Percentiles rank a stretch among this genome's conserved stretches.
Conservation (phyloP, 2,113 vertebrate genomes). For the Labeo catla region DNA sequence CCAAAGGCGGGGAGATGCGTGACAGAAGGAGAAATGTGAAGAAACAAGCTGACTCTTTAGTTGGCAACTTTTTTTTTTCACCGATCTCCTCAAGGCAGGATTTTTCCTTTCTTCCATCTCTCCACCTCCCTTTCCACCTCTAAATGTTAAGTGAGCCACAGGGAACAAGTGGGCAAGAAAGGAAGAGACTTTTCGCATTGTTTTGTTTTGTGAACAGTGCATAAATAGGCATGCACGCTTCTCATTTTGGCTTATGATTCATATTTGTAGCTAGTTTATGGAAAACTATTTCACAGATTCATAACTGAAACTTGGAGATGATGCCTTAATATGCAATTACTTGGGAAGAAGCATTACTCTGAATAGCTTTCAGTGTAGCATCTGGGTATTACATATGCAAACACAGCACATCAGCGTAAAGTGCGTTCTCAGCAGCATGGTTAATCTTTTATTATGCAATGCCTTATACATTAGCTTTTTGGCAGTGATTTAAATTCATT, state of each 20-base stretch:
- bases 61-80: slow-evolving; percentile 14
- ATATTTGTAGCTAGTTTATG: background rate
- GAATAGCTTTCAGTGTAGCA: slow-evolving; percentile 21
- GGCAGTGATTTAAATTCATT: slow-evolving; percentile 22
- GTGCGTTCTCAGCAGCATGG: slow-evolving; percentile 11
- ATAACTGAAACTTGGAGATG: background rate
- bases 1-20: slow-evolving; percentile 30
- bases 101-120: slow-evolving; percentile 32
- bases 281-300: background rate
- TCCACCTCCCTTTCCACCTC: slow-evolving; percentile 22
- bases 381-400: slow-evolving; percentile 31
- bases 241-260: slow-evolving; percentile 17
- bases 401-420: slow-evolving; percentile 27
- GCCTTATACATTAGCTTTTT: slow-evolving; percentile 34
- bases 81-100: slow-evolving; percentile 38
- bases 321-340: slow-evolving; percentile 27
- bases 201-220: slow-evolving; percentile 16
- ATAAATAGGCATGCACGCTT: slow-evolving; percentile 29
- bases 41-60: slow-evolving; percentile 46
- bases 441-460: slow-evolving; percentile 34
- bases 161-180: slow-evolving; percentile 56
- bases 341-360: background rate
- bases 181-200: slow-evolving; percentile 18
- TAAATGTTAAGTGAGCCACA: slow-evolving; percentile 53
- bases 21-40: slow-evolving; percentile 34